Evolutionary conservation across 2,797 vertebrate species (phyloP), one percentile per base, ranked within the genome.

Genomic region (Rallus crepitans): DNA sequence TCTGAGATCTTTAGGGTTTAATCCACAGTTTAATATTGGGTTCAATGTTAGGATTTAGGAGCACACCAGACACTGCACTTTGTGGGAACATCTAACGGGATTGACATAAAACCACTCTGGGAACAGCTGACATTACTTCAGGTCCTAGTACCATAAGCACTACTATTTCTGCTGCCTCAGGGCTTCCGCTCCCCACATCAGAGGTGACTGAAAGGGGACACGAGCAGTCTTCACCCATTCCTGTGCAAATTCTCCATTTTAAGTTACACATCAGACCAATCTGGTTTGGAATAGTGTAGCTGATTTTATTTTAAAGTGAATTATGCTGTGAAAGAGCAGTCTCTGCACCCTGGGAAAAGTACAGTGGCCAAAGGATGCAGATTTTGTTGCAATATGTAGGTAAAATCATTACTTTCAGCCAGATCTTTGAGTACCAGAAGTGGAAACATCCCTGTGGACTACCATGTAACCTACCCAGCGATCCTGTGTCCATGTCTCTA

Each of bases 121-220:
- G 79, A 63, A 66, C 3, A 47, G 2, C 8, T 27, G 63, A 7
- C 25, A 23, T 33, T 65, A 39, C 75, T 25, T 52, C 59, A 87
- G 76, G 21, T 19, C 21, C 19, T 27, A 19, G 14, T 21, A 27
- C 15, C 37, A 55, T 0, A 0, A 47, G 15, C 13, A 33, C 53
- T 50, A 13, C 35, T 17, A 4, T 39, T 55, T 28, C n/a, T 69
- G 53, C 45, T 65, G n/a, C 19, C 52, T 52, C 48, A 14, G 50
- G 23, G 35, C 61, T 84, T 27, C 30, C 27, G 30, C 47, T 8
- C 31, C 8, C 35, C 2, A 5, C 11, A 16, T 17, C 40, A 64
- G 59, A 81, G 45, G 11, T 4, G 15, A 13, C 20, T 66, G n/a
- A 60, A 75, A 68, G 27, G 42, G 31, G 45, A 4, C 6, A 6